These are phyloP conservation scores for Stichopus horrens DNA, from an alignment of 53 echinoderm and acorn worm species.

Conservation along the genomic window DNA sequence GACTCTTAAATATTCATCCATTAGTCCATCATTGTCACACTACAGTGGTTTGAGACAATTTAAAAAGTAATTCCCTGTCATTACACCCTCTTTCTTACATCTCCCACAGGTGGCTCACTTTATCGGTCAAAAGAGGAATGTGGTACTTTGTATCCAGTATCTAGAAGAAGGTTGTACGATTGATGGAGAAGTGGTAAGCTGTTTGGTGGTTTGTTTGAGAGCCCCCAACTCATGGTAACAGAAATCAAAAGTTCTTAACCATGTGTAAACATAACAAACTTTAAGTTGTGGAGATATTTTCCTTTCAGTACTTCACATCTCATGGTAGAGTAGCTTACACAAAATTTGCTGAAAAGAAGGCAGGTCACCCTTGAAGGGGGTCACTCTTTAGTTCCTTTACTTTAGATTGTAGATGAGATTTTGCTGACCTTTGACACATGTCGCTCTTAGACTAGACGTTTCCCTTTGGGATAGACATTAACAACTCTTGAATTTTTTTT, in stretches of 20 bases:
- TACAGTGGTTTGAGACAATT: background rate
- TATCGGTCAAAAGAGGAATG: slow-evolving; percentile 78
- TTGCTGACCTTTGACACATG: background rate
- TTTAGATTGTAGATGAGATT: too few species aligned
- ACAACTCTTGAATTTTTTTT: too few species aligned
- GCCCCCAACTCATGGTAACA: too few species aligned
- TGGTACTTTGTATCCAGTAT: slow-evolving; percentile 79
- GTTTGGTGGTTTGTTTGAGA: too few species aligned
- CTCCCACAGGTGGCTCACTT: slow-evolving; percentile 77
- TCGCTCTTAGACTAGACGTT: background rate
- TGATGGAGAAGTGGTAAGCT: slow-evolving; percentile 79
- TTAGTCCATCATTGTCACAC: background rate
- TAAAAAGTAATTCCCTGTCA: too few species aligned
- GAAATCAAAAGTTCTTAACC: too few species aligned
- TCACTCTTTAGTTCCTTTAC: too few species aligned
- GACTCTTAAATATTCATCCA: too few species aligned
- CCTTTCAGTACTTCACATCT: too few species aligned
- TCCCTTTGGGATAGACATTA: background rate
- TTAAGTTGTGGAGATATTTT: too few species aligned
- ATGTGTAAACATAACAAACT: too few species aligned
- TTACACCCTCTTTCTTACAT: background rate
- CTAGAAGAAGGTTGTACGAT: slow-evolving; percentile 67
- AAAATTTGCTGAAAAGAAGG: background rate
- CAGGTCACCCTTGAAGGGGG: background rate
- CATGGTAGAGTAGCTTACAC: too few species aligned